Evolutionary conservation across 2,888 invertebrate genomes (phyloP), one percentile per base, ranked within the genome.

Genomic region (Orchesellides sinensis): DNA sequence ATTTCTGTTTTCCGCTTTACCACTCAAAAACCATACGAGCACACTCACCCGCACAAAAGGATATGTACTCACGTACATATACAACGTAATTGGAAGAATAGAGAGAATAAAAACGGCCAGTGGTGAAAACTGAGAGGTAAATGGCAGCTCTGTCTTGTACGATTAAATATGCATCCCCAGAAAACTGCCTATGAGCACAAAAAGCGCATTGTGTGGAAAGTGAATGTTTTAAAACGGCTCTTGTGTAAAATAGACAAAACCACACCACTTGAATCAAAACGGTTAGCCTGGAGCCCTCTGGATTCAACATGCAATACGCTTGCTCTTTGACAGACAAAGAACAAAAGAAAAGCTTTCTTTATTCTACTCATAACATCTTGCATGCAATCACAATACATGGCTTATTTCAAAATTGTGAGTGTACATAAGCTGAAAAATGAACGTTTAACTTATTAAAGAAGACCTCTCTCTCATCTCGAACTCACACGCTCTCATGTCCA

Each of bases 221-320:
- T 27, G 56, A 12, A 56, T 25, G n/a, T n/a, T n/a, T n/a, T n/a
- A n/a, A n/a, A n/a, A n/a, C n/a, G n/a, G n/a, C n/a, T n/a, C n/a
- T n/a, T n/a, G n/a, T n/a, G 35, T 35, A 12, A 35, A 35, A 35
- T 8, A 52, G 1, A 52, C 52, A 2, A 3, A 17, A 52, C 52
- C 52, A 52, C 61, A 17, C 19, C 40, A 65, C 29, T 29, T 35
- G 27, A 68, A 29, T 68, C 49, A 68, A 49, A 68, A 49, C 19
- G 29, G 25, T 54, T 69, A 21, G 69, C 69, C 69, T 32, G 69
- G 35, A 52, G 69, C 52, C 52, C n/a, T 47, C n/a, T 12, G 47
- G n/a, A 17, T 47, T 47, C n/a, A 47, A 3, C 47, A 12, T 47
- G 52, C 19, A 21, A 52, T 21, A 6, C 23, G 32, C 52, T 52